These are phyloP conservation scores for Epinephelus lanceolatus DNA, from an alignment of 2,113 vertebrate species.

Conservation along the genomic window DNA sequence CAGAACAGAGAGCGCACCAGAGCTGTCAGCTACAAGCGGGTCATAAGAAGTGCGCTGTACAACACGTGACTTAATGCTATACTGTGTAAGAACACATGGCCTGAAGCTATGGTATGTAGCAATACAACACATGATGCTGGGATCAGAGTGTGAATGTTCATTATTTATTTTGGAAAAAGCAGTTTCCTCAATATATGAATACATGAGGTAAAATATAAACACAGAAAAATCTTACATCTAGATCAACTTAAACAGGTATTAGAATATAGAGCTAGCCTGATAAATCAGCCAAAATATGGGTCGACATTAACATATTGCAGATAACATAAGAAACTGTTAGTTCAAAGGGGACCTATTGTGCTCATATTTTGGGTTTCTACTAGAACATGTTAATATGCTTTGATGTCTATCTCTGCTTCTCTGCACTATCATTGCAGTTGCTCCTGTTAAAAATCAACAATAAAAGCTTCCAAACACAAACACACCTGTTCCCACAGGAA, in stretches of 20 bases:
- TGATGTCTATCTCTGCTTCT: too few relatives aligned
- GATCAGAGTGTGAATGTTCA: neutral
- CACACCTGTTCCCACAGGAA: too few relatives aligned
- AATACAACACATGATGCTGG: neutral
- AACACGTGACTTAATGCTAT: neutral
- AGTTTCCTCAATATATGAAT: neutral
- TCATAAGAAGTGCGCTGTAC: neutral
- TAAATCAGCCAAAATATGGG: neutral
- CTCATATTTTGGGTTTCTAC: too few relatives aligned
- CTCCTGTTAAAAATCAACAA: too few relatives aligned
- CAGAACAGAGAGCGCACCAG: neutral
- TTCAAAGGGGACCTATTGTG: too few relatives aligned
- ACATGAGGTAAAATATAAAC: neutral
- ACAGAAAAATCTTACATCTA: neutral
- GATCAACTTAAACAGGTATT: neutral
- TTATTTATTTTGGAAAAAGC: neutral
- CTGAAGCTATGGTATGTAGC: neutral
- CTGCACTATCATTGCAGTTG: too few relatives aligned
- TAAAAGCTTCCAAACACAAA: too few relatives aligned
- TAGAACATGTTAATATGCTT: too few relatives aligned
- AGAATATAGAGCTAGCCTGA: neutral
- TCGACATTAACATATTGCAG: neutral
- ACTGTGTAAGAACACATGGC: neutral
- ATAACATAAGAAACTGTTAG: too few relatives aligned
- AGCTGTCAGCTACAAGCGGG: conserved; percentile 1